Evolutionary conservation across 2,888 invertebrate species (phyloP).

Genomic region (Aquatica leii): DNA sequence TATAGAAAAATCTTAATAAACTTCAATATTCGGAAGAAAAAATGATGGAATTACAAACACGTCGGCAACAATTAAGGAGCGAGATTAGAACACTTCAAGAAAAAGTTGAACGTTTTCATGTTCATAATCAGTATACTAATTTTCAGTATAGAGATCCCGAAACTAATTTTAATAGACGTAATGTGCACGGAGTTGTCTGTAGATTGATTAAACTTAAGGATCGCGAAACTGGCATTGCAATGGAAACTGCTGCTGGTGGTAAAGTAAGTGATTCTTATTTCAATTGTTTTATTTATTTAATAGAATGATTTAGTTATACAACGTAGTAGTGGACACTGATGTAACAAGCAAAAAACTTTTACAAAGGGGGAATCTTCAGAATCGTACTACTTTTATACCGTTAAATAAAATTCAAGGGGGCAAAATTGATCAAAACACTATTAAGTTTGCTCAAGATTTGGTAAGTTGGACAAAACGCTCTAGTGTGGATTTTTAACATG

Average conservation of each 20-base stretch:
- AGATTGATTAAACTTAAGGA: slow-evolving; percentile 80
- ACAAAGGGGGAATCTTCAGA: slow-evolving; percentile 79
- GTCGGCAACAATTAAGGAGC: slow-evolving; percentile 63
- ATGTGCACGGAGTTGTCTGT: slow-evolving; percentile 82
- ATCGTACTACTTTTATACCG: slow-evolving; percentile 88
- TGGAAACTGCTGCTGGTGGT: slow-evolving; percentile 87
- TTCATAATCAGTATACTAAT: slow-evolving; percentile 65
- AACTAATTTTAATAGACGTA: slow-evolving; percentile 68
- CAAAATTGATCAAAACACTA: slow-evolving; percentile 66
- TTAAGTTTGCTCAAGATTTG: slow-evolving; percentile 74
- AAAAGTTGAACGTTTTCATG: slow-evolving; percentile 67
- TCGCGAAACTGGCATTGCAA: slow-evolving; percentile 73
- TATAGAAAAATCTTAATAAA: slow-evolving; percentile 61
- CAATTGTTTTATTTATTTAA: neutral
- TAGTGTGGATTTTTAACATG: neutral
- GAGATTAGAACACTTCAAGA: slow-evolving; percentile 67
- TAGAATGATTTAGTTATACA: slow-evolving; percentile 74
- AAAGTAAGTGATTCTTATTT: slow-evolving; percentile 65
- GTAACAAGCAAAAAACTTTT: slow-evolving; percentile 84
- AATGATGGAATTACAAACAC: slow-evolving; percentile 64
- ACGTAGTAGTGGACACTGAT: slow-evolving; percentile 90
- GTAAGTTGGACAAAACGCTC: slow-evolving; percentile 66
- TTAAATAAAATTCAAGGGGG: slow-evolving; percentile 83
- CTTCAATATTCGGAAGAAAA: slow-evolving; percentile 70
- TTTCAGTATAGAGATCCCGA: slow-evolving; percentile 84